Evolutionary conservation across 1,140 invertebrate species (phyloP).

Genomic region (Teleopsis dalmanni): DNA sequence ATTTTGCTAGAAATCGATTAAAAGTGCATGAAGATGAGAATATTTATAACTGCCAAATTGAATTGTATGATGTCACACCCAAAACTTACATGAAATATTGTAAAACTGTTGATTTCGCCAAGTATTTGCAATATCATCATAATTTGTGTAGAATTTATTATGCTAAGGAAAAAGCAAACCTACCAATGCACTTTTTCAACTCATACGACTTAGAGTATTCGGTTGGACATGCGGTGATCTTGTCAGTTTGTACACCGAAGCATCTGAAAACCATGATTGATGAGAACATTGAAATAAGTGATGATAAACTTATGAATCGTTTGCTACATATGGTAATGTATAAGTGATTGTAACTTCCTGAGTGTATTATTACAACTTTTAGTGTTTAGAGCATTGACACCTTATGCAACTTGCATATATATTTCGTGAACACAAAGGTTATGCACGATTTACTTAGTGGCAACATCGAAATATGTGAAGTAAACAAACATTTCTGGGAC

Average conservation of each 20-base stretch:
- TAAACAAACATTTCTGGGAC: slow-evolving; percentile 6
- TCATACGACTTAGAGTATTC: slow-evolving; percentile 3
- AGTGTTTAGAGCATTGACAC: slow-evolving; percentile 5
- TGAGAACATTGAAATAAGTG: slow-evolving; percentile 20
- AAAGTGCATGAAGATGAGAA: neutral
- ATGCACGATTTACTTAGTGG: slow-evolving; percentile 1
- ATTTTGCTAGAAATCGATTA: neutral
- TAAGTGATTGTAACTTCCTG: no score
- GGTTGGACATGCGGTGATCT: slow-evolving; percentile 4
- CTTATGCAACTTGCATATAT: slow-evolving; percentile 1
- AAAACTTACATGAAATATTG: neutral
- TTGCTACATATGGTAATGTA: slow-evolving; percentile 32
- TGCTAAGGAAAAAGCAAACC: neutral
- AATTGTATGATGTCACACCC: slow-evolving; percentile 1
- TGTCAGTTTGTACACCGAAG: slow-evolving; percentile 3
- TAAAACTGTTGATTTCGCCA: neutral
- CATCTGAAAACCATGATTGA: slow-evolving; percentile 43
- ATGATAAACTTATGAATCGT: slow-evolving; percentile 48
- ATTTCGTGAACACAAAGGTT: neutral
- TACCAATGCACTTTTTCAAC: slow-evolving; percentile 2
- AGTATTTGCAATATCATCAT: slow-evolving; percentile 4
- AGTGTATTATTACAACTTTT: neutral
- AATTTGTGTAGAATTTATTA: slow-evolving; percentile 3
- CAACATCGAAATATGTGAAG: neutral
- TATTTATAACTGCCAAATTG: neutral